Evolutionary conservation across 2,113 vertebrate genomes (phyloP).

Genomic region (Canis aureus): DNA sequence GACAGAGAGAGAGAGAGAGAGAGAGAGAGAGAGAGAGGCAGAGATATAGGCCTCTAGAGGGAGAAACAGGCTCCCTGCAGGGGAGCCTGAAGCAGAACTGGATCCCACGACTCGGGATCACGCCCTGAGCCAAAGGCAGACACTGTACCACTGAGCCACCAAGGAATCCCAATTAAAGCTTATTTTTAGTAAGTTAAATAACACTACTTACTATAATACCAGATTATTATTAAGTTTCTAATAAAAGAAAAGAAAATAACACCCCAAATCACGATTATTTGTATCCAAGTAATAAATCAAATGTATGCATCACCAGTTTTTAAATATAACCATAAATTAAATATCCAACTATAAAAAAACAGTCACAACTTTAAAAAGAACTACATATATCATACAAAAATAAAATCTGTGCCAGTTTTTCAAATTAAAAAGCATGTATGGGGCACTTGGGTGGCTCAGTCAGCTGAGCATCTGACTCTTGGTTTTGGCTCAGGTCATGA

Average conservation of each 20-base stretch:
- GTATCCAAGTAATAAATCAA: not conserved
- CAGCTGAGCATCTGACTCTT: no score
- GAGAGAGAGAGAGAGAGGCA: no score
- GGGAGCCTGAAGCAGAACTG: no score
- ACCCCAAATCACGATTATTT: not conserved
- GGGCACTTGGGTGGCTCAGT: no score
- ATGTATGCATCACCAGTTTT: not conserved
- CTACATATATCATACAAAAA: not conserved
- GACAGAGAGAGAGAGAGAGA: no score
- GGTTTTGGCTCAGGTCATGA: no score
- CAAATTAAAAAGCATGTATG: not conserved
- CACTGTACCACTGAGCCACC: no score
- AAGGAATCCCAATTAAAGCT: not conserved
- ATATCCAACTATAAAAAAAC: constrained; percentile 27
- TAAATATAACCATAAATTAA: constrained; percentile 21
- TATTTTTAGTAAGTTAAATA: constrained; percentile 24
- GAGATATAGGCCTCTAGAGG: no score
- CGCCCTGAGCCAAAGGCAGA: no score
- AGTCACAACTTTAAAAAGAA: constrained; percentile 49
- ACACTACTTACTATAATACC: not conserved
- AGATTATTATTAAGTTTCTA: not conserved
- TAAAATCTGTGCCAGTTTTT: constrained; percentile 33
- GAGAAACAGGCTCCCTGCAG: no score
- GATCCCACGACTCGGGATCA: no score
- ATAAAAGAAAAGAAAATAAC: not conserved